phyloP scores from a whole-genome alignment of 1,140 invertebrate species.

The Phortica variegata region DNA sequence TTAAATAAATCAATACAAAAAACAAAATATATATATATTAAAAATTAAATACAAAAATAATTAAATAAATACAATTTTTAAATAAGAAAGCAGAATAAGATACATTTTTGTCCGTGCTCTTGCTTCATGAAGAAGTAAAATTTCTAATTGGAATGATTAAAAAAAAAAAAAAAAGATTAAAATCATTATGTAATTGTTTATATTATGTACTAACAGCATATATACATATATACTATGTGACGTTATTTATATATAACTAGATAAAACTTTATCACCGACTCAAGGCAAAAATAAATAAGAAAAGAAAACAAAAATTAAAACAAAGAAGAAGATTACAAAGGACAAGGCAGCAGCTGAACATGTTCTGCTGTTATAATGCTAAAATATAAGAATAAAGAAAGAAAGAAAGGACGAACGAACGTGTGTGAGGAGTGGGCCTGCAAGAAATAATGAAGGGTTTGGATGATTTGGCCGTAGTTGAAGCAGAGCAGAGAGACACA shows the following conservation, averaged over 20 bases:
- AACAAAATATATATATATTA: not conserved
- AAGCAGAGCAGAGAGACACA: too few relatives aligned
- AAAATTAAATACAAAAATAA: constrained; percentile 1
- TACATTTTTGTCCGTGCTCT: too few relatives aligned
- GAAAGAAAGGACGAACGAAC: too few relatives aligned
- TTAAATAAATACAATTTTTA: not conserved
- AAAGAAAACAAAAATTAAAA: constrained; percentile 3
- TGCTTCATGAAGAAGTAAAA: too few relatives aligned
- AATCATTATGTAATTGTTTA: not conserved
- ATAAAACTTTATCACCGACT: constrained; percentile 1
- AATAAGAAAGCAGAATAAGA: constrained; percentile 5
- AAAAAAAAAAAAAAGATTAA: constrained; percentile 5
- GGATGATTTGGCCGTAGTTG: too few relatives aligned
- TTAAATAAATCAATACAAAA: not conserved
- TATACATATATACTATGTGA: not conserved
- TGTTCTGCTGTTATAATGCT: too few relatives aligned
- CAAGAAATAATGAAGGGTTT: too few relatives aligned
- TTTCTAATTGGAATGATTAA: too few relatives aligned
- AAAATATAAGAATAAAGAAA: too few relatives aligned
- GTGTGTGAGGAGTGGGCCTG: too few relatives aligned
- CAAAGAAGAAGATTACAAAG: constrained; percentile 3
- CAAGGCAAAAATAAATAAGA: constrained; percentile 3
- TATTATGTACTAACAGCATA: constrained; percentile 9
- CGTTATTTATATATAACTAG: too few relatives aligned
- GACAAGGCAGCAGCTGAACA: too few relatives aligned